Percentiles rank a stretch among this genome's conserved stretches.
These are phyloP conservation scores for Meliscaeva auricollis DNA, from an alignment of 2,888 invertebrate species.

Conservation along the genomic window DNA sequence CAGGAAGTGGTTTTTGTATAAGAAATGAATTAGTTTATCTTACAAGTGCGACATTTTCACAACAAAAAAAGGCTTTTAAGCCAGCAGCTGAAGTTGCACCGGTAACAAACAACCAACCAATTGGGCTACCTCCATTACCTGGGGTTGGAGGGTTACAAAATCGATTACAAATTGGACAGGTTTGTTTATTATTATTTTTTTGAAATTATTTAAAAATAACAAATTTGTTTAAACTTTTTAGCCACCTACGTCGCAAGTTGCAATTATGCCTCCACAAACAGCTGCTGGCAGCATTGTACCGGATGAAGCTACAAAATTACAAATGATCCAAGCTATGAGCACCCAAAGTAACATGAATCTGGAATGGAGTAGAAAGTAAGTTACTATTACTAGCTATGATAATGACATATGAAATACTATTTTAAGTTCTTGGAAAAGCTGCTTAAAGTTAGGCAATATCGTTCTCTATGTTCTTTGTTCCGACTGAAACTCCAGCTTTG, in stretches of 20 bases:
- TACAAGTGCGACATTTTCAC: slow-evolving; percentile 89
- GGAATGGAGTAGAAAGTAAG: slow-evolving; percentile 82
- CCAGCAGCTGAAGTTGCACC: slow-evolving; percentile 77
- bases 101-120: slow-evolving; percentile 70
- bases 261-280: slow-evolving; percentile 61
- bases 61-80: slow-evolving; percentile 83
- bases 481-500: too few species aligned
- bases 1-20: slow-evolving; percentile 92
- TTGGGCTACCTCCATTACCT: slow-evolving; percentile 32
- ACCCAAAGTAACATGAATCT: slow-evolving; percentile 85
- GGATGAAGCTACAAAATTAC: slow-evolving; percentile 87
- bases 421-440: too few species aligned
- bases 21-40: slow-evolving; percentile 93
- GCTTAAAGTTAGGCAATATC: too few species aligned
- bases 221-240: slow-evolving; percentile 34
- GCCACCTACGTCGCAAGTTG: slow-evolving; percentile 73
- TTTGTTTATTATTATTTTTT: slow-evolving; percentile 51
- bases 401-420: too few species aligned
- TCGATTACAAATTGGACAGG: slow-evolving; percentile 78
- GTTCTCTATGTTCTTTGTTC: too few species aligned
- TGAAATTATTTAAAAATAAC: neutral
- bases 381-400: slow-evolving; percentile 27
- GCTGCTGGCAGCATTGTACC: slow-evolving; percentile 75
- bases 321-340: slow-evolving; percentile 90
- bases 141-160: slow-evolving; percentile 78